Evolutionary conservation across 1,140 invertebrate genomes (phyloP), one percentile per base, ranked within the genome.

Genomic region (Sycophila sp.): DNA sequence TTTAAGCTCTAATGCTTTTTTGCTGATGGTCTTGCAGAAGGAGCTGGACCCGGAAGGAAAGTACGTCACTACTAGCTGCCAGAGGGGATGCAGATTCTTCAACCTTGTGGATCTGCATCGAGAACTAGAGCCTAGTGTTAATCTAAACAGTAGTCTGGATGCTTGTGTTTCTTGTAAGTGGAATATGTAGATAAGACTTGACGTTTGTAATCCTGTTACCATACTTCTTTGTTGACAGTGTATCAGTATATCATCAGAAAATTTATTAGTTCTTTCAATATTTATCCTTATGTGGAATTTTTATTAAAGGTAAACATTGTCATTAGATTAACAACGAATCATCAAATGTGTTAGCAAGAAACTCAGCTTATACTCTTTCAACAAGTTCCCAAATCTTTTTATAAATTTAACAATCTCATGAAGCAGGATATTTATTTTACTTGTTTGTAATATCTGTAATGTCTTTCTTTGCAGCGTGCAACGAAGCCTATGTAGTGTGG

Each of bases 81-180:
- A 81, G 34, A 73, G 83, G 68, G 85, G 85, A 6, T 87, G 85
- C 64, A 75, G 84, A 58, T 86, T 86, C 71, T 86, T 82, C 60
- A 85, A 81, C 74, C 76, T 87, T 10, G 78, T 85, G 1, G 78
- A 86, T 59, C 64, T 81, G 36, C 70, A 55, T 55, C 75, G 69
- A 28, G 75, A 70, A 56, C 64, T 80, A 13, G 28, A 24, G 0
- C 74, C 79, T 30, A 64, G 30, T 28, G 77, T 75, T 28, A 75
- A 71, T 47, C 77, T 82, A 15, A 87, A 86, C 66, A 70, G 59
- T 62, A 86, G 83, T 0, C 79, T 76, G 56, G 76, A 78, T 72
- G 79, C 77, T 8, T 87, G 85, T 49, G 73, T 83, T 76, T 76
- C 77, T 58, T 83, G 84, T 86, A 74, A 75, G 77, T 74, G 4